These are phyloP conservation scores for Natrix natrix DNA, from an alignment of 2,797 vertebrate species.

Conservation along the genomic window DNA sequence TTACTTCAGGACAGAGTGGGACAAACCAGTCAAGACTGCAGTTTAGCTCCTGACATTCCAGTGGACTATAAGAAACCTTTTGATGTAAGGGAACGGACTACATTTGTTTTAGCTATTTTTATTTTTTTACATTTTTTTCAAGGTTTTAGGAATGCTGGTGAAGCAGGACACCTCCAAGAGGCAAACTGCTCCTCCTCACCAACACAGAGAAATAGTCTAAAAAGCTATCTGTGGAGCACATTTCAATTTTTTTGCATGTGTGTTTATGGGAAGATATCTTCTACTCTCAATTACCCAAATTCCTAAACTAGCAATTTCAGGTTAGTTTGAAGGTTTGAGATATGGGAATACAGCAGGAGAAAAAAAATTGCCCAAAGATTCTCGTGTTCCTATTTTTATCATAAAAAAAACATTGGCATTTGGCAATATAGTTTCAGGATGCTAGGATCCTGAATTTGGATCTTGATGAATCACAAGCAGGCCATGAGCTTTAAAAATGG, in stretches of 20 bases:
- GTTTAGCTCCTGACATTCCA: background rate
- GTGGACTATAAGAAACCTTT: background rate
- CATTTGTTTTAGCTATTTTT: background rate
- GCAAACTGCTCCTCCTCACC: background rate
- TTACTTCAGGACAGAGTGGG: background rate
- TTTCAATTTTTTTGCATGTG: background rate
- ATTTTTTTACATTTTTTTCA: background rate
- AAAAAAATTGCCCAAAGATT: background rate
- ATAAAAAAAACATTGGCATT: background rate
- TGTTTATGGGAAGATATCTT: background rate
- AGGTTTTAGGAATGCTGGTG: background rate
- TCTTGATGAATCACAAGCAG: background rate
- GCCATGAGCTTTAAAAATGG: background rate
- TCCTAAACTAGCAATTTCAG: background rate
- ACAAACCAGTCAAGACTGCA: background rate
- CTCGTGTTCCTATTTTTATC: background rate
- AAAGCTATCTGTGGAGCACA: background rate
- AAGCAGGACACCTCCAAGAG: background rate
- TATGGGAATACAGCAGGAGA: background rate
- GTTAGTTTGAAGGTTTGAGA: background rate
- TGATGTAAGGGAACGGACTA: background rate
- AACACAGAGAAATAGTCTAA: background rate
- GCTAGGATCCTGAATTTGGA: background rate
- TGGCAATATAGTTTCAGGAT: background rate
- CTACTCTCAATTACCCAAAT: background rate